Base-by-base conservation (phyloP, 2,888 invertebrate species). In the Rhabditoides inermis region DNA sequence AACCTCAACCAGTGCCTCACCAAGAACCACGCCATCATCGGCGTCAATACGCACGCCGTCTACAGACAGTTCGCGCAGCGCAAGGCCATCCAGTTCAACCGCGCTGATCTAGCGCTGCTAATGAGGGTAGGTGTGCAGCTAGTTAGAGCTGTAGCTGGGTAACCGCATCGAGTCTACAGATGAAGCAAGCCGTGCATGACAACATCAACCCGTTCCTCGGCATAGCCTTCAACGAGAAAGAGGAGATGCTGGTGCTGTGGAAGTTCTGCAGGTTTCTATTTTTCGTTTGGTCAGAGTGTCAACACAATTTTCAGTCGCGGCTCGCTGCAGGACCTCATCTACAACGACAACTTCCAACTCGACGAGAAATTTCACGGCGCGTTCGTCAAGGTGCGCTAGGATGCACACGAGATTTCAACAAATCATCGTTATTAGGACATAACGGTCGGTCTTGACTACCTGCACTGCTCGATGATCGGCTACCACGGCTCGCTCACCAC, bases 121-220 rank as follows among this genome's bases (percentile, higher is more conserved):
- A 61, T 56, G 15, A 58, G 51, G 59, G 65, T 65, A 20, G 2
- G 26, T n/a, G 27, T 5, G 26, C 3, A 10, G 10, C 1, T n/a
- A 32, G 10, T n/a, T 32, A 10, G n/a, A 32, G 12, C 1, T 32
- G 35, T 10, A 32, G 35, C n/a, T 32, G n/a, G 40, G 10, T 40
- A 15, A 18, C 40, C 22, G 10, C 7, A 40, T 10, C 10, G 15
- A 10, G 18, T 40, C 15, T 15, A 18, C 56, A 81, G 81, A 81
- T 94, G 76, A 84, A 92, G 49, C 92, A 92, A 78, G 81, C 92
- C 71, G 84, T 90, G 35, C 92, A 95, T 81, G 90, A 90, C 79
- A 92, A 94, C 80, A 84, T 94, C 61, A 92, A 92, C 81, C 88
- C 89, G 50, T 94, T 94, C 81, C 88, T 94, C 77, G 94, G 94